A percentile compares a stretch with the other conserved stretches of the same genome.
phyloP scores from a whole-genome alignment of 2,113 vertebrate genomes.

The Aspiorhynchus laticeps region DNA sequence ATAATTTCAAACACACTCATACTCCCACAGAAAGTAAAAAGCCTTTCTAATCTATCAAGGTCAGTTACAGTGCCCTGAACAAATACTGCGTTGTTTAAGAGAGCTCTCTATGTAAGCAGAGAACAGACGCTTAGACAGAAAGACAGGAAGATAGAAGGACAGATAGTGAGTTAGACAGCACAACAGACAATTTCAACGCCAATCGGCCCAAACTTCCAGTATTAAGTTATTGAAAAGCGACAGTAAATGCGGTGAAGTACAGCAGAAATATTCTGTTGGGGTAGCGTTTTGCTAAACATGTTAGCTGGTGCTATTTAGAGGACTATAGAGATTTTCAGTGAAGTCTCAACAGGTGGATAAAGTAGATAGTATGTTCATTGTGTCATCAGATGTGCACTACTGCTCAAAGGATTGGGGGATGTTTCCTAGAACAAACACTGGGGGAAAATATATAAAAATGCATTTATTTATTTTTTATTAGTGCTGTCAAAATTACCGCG shows the following conservation, averaged over 20 bases:
- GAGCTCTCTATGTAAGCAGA: constrained; percentile 63
- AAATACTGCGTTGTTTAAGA: constrained; percentile 70
- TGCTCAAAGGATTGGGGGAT: not conserved
- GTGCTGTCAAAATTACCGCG: too few relatives aligned
- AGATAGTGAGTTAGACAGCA: constrained; percentile 49
- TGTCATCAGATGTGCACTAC: not conserved
- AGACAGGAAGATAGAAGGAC: constrained; percentile 54
- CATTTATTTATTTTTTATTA: too few relatives aligned
- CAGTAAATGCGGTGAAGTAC: not conserved
- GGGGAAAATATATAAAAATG: too few relatives aligned
- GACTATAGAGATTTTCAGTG: not conserved
- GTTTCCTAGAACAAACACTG: too few relatives aligned
- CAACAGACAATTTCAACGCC: constrained; percentile 44
- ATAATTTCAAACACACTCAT: constrained; percentile 67
- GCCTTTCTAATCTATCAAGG: constrained; percentile 79
- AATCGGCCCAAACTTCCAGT: constrained; percentile 17
- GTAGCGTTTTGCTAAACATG: not conserved
- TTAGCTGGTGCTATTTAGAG: not conserved
- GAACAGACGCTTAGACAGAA: constrained; percentile 54
- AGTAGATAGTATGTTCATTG: not conserved
- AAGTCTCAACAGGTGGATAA: not conserved
- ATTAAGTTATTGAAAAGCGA: not conserved
- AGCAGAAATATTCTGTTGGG: not conserved
- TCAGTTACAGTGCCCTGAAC: constrained; percentile 73
- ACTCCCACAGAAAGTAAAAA: constrained; percentile 64